Evolutionary conservation across 1,140 invertebrate species (phyloP).

Genomic region (Triops cancriformis): DNA sequence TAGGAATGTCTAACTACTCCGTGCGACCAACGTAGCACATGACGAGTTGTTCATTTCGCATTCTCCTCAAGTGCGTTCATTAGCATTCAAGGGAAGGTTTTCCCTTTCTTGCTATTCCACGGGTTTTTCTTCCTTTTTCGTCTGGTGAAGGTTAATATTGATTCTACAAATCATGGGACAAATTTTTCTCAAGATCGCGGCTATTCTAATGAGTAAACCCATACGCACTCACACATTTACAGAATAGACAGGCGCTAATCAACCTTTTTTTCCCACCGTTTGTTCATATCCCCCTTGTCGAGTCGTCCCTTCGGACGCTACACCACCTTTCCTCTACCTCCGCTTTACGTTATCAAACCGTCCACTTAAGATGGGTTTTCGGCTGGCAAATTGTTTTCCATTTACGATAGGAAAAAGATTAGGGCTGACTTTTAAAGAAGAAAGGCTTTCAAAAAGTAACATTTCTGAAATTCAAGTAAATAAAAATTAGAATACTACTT

Average conservation of each 20-base stretch:
- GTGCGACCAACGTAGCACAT: too few relatives aligned
- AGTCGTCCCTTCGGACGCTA: background rate
- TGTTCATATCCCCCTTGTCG: background rate
- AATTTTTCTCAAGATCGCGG: background rate
- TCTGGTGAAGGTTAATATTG: background rate
- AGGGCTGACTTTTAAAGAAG: too few relatives aligned
- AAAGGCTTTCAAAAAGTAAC: too few relatives aligned
- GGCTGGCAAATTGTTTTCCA: too few relatives aligned
- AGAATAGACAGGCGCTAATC: background rate
- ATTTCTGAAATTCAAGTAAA: too few relatives aligned
- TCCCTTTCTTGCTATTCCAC: background rate
- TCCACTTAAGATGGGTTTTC: background rate
- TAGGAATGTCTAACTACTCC: too few relatives aligned
- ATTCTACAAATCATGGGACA: background rate
- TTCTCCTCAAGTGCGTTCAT: background rate
- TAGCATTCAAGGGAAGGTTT: background rate
- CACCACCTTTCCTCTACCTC: background rate
- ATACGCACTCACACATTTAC: background rate
- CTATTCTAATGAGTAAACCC: background rate
- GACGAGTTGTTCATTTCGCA: too few relatives aligned
- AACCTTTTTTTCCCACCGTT: slow-evolving; percentile 13
- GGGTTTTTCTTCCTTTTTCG: background rate
- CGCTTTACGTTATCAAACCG: background rate
- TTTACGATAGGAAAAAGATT: too few relatives aligned
- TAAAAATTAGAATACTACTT: too few relatives aligned